Evolutionary conservation across 2,113 vertebrate species (phyloP).

Genomic region (Cyanoramphus novaezelandiae): DNA sequence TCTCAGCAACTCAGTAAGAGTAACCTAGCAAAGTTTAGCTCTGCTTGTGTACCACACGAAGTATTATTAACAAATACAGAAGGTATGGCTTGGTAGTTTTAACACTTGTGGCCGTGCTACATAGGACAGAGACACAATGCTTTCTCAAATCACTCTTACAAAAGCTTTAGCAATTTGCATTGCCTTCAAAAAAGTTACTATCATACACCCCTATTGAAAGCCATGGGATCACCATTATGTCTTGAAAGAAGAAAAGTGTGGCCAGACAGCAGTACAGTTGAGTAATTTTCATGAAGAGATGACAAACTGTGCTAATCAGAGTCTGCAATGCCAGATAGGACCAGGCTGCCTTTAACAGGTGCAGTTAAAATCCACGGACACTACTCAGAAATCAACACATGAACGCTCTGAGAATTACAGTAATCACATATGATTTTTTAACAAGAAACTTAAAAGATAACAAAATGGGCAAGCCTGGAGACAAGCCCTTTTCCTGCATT

Average conservation of each 20-base stretch:
- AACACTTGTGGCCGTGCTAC: not conserved
- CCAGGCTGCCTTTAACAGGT: not conserved
- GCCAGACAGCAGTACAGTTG: not conserved
- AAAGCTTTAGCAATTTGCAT: not conserved
- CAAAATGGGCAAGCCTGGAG: not conserved
- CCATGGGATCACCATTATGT: not conserved
- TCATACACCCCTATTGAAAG: not conserved
- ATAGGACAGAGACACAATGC: not conserved
- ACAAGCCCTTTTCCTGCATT: not conserved
- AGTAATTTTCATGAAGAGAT: not conserved
- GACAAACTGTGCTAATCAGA: not conserved
- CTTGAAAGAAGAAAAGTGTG: not conserved
- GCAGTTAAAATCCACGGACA: not conserved
- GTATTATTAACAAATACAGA: not conserved
- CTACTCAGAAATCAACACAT: not conserved
- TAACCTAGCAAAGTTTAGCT: not conserved
- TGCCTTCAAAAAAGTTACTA: not conserved
- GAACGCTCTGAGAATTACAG: not conserved
- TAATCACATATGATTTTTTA: not conserved
- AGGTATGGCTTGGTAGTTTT: not conserved
- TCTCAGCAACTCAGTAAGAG: not conserved
- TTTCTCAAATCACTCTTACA: not conserved
- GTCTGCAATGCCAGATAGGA: not conserved
- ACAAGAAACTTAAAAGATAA: not conserved
- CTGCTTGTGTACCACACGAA: not conserved